Conservation (phyloP, 2,888 invertebrate genomes). For the Drosophila koepferae region DNA sequence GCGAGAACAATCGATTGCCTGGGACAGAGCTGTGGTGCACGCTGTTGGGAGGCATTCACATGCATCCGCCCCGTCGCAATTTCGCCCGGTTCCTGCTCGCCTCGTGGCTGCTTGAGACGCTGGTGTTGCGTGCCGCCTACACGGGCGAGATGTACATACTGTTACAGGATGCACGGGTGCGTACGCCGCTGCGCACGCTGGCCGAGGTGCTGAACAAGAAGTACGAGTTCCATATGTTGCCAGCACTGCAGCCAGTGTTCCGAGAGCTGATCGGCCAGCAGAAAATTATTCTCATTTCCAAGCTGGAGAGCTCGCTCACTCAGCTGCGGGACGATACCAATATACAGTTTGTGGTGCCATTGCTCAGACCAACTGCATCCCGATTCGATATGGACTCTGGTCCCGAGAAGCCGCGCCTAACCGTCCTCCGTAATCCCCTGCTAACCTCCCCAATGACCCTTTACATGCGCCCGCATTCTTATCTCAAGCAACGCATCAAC, state of each 20-base stretch:
- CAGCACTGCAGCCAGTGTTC: conserved; percentile 52
- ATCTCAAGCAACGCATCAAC: conserved; percentile 61
- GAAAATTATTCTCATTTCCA: background rate
- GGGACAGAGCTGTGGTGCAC: conserved; percentile 68
- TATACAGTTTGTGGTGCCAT: conserved; percentile 45
- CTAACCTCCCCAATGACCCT: conserved; percentile 73
- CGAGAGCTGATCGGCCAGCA: conserved; percentile 17
- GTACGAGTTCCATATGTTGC: conserved; percentile 62
- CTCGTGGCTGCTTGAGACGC: conserved; percentile 76
- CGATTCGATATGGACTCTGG: conserved; percentile 65
- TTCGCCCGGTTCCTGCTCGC: conserved; percentile 81
- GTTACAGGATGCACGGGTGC: conserved; percentile 77
- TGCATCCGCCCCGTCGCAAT: conserved; percentile 67
- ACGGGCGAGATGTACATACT: conserved; percentile 75
- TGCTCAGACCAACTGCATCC: conserved; percentile 45
- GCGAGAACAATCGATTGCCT: conserved; percentile 68
- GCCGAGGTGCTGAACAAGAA: conserved; percentile 65
- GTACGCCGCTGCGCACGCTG: conserved; percentile 53
- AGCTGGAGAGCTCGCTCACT: background rate
- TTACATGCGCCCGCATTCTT: conserved; percentile 79
- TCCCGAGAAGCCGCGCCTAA: conserved; percentile 18
- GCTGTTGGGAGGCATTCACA: conserved; percentile 67
- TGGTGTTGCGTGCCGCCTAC: conserved; percentile 79
- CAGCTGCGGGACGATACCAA: conserved; percentile 46
- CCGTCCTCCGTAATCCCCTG: conserved; percentile 59